Percentiles rank a stretch among this genome's conserved stretches.
Evolutionary conservation across 2,113 vertebrate species (phyloP).

Genomic region (Ophthalmolycus amberensis): DNA sequence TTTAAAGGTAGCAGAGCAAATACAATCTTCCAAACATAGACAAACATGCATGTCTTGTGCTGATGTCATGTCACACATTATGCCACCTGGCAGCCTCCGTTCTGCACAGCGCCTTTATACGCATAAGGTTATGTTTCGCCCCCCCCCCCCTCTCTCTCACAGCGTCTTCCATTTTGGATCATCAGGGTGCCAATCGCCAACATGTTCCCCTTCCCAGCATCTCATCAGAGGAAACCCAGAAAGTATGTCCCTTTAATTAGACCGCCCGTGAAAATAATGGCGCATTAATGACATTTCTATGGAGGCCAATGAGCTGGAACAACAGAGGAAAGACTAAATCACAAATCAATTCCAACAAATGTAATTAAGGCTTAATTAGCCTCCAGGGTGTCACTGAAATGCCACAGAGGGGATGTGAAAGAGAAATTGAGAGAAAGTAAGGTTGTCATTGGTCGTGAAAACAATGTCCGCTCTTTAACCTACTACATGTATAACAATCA

Average conservation of each 20-base stretch:
- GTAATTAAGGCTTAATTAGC: slow-evolving; percentile 90
- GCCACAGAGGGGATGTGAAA: slow-evolving; percentile 63
- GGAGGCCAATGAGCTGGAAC: slow-evolving; percentile 86
- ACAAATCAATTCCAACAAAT: slow-evolving; percentile 90
- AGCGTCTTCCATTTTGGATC: slow-evolving; percentile 72
- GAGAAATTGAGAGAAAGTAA: slow-evolving; percentile 56
- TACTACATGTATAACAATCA: slow-evolving; percentile 38
- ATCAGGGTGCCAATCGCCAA: slow-evolving; percentile 68
- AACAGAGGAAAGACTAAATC: slow-evolving; percentile 85
- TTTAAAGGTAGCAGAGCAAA: slow-evolving; percentile 1
- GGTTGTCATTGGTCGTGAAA: slow-evolving; percentile 52
- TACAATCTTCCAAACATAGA: neutral
- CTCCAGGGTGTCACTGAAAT: slow-evolving; percentile 79
- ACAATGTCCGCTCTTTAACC: slow-evolving; percentile 19
- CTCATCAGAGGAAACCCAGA: slow-evolving; percentile 76
- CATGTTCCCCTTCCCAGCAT: slow-evolving; percentile 66
- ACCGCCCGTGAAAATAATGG: slow-evolving; percentile 84
- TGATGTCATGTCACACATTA: slow-evolving; percentile 30
- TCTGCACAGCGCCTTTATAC: slow-evolving; percentile 16
- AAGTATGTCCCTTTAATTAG: slow-evolving; percentile 83
- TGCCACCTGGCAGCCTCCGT: slow-evolving; percentile 53
- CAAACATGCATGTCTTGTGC: slow-evolving; percentile 23
- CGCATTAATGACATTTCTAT: slow-evolving; percentile 87
- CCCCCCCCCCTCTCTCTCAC: slow-evolving; percentile 25
- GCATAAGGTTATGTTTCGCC: slow-evolving; percentile 45